Base-by-base conservation (phyloP, 2,113 vertebrate species). In the Labrus mixtus region DNA sequence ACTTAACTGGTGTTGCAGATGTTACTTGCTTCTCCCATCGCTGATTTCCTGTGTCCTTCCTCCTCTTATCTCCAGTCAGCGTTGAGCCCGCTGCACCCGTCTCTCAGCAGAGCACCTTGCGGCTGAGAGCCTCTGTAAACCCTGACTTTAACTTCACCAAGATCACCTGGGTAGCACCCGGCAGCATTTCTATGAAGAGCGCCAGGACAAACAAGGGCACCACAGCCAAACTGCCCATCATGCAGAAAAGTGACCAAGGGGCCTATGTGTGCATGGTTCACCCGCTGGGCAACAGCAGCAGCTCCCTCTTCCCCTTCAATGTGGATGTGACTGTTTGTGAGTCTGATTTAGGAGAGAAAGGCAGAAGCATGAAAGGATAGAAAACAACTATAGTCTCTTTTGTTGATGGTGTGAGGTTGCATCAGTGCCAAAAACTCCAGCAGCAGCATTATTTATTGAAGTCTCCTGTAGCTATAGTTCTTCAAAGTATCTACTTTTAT, bases 131-230 rank as follows among this genome's bases (percentile, higher is more conserved):
- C 48, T 76, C 39, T 1, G 82, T 94, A 51, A 83, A 55, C 23
- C 89, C 91, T 2, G 8, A 57, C 12, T 51, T 25, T 10, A 84
- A 82, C 0, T 5, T 61, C 46, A 19, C 67, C 3, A 59, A 76
- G 43, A 83, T 94, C 20, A 87, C 78, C 54, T 95, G 95, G 95
- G 20, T 46, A 8, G 68, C 91, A 17, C 92, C 89, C 6, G 60
- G 46, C 0, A 86, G 83, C 6, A 13, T 15, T 29, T 46, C 72
- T 8, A 73, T 95, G 64, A 89, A 65, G 55, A 90, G 70, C 0
- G 84, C 90, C 64, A 73, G 23, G 8, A 63, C 22, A 19, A 72
- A 63, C 1, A 10, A 8, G 1, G 82, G 81, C 55, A 81, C 61
- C 0, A 74, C 89, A 53, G 70, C 92, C 64, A 95, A 95, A 81